Percentiles rank a stretch among this genome's conserved stretches.
phyloP scores from a whole-genome alignment of 2,797 vertebrate species.

The Arctocebus calabarensis region DNA sequence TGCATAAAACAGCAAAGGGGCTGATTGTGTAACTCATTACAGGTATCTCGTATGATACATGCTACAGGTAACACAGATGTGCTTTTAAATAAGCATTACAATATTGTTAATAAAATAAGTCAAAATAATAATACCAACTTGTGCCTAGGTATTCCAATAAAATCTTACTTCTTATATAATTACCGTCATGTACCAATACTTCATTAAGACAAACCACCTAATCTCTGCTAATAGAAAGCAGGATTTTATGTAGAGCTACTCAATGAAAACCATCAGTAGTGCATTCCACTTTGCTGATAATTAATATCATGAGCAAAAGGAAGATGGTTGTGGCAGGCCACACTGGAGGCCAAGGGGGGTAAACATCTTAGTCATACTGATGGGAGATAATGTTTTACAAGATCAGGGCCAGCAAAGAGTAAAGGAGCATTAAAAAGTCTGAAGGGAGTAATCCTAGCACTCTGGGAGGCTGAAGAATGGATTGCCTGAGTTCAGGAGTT shows the following conservation, averaged over 20 bases:
- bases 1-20: background rate
- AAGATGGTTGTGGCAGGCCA: background rate
- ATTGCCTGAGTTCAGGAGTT: too few relatives aligned
- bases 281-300: background rate
- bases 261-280: background rate
- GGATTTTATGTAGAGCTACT: background rate
- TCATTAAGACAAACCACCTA: background rate
- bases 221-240: background rate
- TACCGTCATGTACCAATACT: background rate
- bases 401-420: background rate
- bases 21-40: background rate
- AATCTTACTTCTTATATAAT: background rate
- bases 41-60: background rate
- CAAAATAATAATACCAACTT: conserved; percentile 16
- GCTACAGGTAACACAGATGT: background rate
- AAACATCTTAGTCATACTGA: background rate
- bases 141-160: background rate
- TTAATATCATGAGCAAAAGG: background rate
- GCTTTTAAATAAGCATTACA: conserved; percentile 26
- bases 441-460: background rate
- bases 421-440: background rate
- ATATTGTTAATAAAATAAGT: conserved; percentile 21
- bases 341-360: background rate
- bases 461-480: too few relatives aligned
- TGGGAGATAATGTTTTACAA: background rate